Conservation (phyloP, 2,113 vertebrate species). For the Capreolus pygargus region DNA sequence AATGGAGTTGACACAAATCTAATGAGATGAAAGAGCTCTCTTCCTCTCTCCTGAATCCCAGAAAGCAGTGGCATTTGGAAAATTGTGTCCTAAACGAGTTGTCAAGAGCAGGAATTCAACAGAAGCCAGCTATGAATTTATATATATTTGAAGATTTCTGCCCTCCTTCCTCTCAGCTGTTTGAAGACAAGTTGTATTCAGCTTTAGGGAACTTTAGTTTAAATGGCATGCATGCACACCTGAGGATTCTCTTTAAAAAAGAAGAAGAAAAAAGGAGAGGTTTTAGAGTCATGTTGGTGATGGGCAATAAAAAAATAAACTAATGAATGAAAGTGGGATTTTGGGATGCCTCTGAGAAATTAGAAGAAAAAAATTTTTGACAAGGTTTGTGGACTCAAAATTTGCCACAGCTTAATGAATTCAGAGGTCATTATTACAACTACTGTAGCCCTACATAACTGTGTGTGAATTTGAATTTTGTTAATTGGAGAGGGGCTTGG, state of each 20-base stretch:
- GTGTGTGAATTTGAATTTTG: slow-evolving; percentile 6
- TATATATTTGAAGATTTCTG: slow-evolving; percentile 51
- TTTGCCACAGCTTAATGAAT: not conserved
- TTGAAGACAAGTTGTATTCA: slow-evolving; percentile 52
- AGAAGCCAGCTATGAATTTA: slow-evolving; percentile 12
- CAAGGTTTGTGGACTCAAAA: not conserved
- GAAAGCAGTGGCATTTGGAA: slow-evolving; percentile 63
- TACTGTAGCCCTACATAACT: not conserved
- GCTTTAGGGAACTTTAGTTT: slow-evolving; percentile 45
- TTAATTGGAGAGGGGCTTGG: not conserved
- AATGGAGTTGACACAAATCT: slow-evolving; percentile 59
- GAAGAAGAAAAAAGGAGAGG: not conserved
- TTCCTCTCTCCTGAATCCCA: slow-evolving; percentile 12
- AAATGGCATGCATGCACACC: slow-evolving; percentile 33
- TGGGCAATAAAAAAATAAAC: not conserved
- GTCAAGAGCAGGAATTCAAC: slow-evolving; percentile 41
- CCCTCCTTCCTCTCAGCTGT: not conserved
- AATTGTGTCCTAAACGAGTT: slow-evolving; percentile 55
- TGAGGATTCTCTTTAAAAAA: not conserved
- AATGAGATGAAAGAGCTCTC: slow-evolving; percentile 49
- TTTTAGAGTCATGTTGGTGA: not conserved
- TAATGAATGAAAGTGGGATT: not conserved
- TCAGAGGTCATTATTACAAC: not conserved
- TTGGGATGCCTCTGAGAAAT: not conserved
- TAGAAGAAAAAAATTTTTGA: not conserved